Base-by-base conservation (phyloP, 2,888 invertebrate species). In the Rhorus exstirpatorius region DNA sequence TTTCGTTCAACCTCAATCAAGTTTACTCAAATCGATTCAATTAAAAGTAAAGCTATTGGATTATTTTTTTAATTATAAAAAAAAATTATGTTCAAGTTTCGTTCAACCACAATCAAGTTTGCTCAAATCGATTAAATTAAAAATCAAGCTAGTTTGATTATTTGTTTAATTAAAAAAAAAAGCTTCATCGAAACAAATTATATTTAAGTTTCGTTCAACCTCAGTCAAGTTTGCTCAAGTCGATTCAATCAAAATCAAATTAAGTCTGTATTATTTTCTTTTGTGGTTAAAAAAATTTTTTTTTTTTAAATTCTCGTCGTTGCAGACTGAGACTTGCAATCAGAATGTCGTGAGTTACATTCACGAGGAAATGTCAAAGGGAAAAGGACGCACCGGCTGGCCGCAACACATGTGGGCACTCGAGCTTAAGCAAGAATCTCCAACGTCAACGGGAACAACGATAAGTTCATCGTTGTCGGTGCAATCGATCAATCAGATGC, bases 391-490 rank as follows among this genome's bases (percentile, higher is more conserved):
- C 78, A 99, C 99, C 0, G 99, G 99, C 12, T 99, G 99, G 99
- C 99, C 98, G 0, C 98, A 99, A 90, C 97, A 98, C 93, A 98
- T 98, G 84, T 99, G 99, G 98, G 98, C 98, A 0, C 94, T 97
- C 49, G 97, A 97, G 90, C 93, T 97, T 86, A 96, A 97, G 93
- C 96, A 95, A 89, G 96, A 97, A 93, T 86, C 91, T 12, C 86
- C 90, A 19, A 86, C 90, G 41, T 76, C 84, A 21, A 75, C 82
- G 19, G 83, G 76, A 46, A 81, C 71, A 44, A 72, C 85, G 38
- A 83, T 83, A 79, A 76, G 79, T 19, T 83, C 82, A 0, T 83
- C 82, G 67, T 76, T 83, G 79, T 83, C 82, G 26, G 75, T 83
- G 0, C 82, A 83, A 76, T 79, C 82, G 75, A 83, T 83, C 75